These are phyloP conservation scores for Delphinus delphis DNA, from an alignment of 2,113 vertebrate species.

Conservation along the genomic window DNA sequence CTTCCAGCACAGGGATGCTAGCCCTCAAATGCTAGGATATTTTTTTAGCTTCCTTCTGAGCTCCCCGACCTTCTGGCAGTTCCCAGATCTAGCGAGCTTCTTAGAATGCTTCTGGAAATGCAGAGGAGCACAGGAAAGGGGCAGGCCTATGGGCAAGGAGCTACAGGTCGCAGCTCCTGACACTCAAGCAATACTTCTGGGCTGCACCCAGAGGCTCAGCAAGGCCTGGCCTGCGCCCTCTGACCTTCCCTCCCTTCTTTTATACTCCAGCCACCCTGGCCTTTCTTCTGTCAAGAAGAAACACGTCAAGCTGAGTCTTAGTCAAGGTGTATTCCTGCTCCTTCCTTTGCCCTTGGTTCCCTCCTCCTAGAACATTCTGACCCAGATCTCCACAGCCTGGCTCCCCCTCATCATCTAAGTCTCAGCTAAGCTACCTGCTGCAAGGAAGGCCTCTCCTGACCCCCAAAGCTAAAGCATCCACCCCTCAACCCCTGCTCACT, in stretches of 20 bases:
- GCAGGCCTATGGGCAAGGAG: background rate
- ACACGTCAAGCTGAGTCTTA: background rate
- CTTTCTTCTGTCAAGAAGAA: background rate
- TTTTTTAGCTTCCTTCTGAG: background rate
- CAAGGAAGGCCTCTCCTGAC: background rate
- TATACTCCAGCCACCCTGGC: background rate
- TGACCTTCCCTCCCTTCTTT: background rate
- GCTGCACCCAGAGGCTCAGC: background rate
- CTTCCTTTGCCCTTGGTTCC: background rate
- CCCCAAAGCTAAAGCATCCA: background rate
- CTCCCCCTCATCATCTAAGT: background rate
- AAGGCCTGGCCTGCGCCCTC: background rate
- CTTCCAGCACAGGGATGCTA: background rate
- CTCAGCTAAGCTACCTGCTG: background rate
- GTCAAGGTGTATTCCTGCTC: background rate
- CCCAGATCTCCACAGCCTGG: background rate
- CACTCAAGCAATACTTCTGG: background rate
- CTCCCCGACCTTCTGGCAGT: background rate
- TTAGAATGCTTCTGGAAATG: background rate
- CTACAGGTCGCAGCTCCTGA: background rate
- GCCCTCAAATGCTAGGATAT: background rate
- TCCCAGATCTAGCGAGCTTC: background rate
- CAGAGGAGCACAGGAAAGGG: background rate
- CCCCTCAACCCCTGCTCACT: background rate
- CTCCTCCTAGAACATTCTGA: background rate